A percentile compares a stretch with the other conserved stretches of the same genome.
Evolutionary conservation across 2,888 invertebrate species (phyloP).

Genomic region (Drosophila greeni): DNA sequence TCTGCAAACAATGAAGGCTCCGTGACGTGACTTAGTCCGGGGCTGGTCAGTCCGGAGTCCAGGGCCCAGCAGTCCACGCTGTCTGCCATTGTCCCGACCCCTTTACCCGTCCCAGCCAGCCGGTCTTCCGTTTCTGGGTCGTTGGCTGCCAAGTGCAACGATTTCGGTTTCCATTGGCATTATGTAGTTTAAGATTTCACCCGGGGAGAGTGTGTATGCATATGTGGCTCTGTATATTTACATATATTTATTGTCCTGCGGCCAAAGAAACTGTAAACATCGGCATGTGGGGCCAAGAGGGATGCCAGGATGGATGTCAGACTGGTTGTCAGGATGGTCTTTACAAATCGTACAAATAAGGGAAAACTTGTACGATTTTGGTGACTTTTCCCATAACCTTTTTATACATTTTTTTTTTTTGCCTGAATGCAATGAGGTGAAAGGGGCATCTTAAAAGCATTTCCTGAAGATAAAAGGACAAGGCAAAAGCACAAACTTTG

Average conservation of each 20-base stretch:
- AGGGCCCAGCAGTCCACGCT: slow-evolving; percentile 21
- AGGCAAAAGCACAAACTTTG: neutral
- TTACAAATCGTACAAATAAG: slow-evolving; percentile 21
- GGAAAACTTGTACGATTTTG: slow-evolving; percentile 8
- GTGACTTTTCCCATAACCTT: slow-evolving; percentile 17
- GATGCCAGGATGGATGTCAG: slow-evolving; percentile 4
- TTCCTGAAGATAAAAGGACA: slow-evolving; percentile 1
- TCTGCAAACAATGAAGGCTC: slow-evolving; percentile 65
- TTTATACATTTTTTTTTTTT: neutral
- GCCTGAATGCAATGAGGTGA: slow-evolving; percentile 3
- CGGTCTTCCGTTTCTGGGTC: slow-evolving; percentile 40
- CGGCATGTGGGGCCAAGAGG: slow-evolving; percentile 7
- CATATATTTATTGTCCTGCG: slow-evolving; percentile 59
- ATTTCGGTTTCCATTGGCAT: slow-evolving; percentile 63
- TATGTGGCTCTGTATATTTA: slow-evolving; percentile 19
- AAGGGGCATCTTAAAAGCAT: neutral
- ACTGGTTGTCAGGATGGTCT: slow-evolving; percentile 9
- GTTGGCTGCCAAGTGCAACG: slow-evolving; percentile 65
- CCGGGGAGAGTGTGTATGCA: slow-evolving; percentile 49
- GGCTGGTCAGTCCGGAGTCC: slow-evolving; percentile 37
- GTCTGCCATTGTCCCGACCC: slow-evolving; percentile 54
- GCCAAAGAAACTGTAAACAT: slow-evolving; percentile 51
- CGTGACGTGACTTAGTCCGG: slow-evolving; percentile 65
- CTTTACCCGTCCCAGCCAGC: slow-evolving; percentile 24
- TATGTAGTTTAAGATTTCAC: slow-evolving; percentile 66